Conservation (phyloP, 2,797 vertebrate species). For the Acipenser transmontanus region DNA sequence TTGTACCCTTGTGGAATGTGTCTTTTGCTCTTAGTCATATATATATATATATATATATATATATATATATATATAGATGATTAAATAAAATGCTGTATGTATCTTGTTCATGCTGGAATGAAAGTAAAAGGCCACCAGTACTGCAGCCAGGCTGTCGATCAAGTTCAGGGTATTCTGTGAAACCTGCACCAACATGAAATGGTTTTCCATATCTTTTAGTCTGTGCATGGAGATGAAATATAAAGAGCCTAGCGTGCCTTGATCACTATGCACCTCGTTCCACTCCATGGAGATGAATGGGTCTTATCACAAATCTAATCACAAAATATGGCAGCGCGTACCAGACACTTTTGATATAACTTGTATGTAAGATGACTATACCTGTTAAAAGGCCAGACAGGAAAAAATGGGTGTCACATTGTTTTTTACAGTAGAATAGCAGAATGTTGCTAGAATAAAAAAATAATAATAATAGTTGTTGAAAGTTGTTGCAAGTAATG, state of each 20-base stretch:
- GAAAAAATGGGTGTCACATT: slow-evolving; percentile 26
- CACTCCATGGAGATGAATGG: slow-evolving; percentile 54
- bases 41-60: too few species aligned
- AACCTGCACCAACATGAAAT: slow-evolving; percentile 52
- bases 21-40: too few species aligned
- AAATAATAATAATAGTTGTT: too few species aligned
- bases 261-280: slow-evolving; percentile 55
- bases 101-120: too few species aligned
- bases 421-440: slow-evolving; percentile 6
- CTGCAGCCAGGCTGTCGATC: too few species aligned
- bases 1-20: too few species aligned
- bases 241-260: slow-evolving; percentile 56
- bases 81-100: too few species aligned
- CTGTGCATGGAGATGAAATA: slow-evolving; percentile 36
- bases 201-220: slow-evolving; percentile 41
- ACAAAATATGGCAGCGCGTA: slow-evolving; percentile 33
- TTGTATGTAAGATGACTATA: slow-evolving; percentile 21
- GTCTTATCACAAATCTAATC: slow-evolving; percentile 45
- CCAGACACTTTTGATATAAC: slow-evolving; percentile 32
- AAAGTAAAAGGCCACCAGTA: too few species aligned
- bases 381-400: slow-evolving; percentile 5
- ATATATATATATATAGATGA: too few species aligned
- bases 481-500: too few species aligned
- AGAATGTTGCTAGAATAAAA: slow-evolving; percentile 8
- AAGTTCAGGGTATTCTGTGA: slow-evolving; percentile 25